Evolutionary conservation across 2,797 vertebrate genomes (phyloP).

Genomic region (Sarcoramphus papa): DNA sequence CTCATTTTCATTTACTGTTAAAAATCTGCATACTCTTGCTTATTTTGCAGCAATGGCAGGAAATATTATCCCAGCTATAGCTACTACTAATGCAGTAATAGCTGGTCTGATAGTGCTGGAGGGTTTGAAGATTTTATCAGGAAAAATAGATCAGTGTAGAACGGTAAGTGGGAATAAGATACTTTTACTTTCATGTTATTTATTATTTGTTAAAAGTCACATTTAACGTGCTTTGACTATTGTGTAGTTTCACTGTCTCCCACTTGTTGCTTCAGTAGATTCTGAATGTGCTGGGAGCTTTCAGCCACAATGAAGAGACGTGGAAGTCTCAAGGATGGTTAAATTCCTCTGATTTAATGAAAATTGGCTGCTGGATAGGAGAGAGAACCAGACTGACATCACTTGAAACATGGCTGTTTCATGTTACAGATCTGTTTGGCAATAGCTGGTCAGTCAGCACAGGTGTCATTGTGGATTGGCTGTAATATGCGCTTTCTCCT

Average conservation of each 20-base stretch:
- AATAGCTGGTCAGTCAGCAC: neutral
- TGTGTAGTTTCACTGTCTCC: neutral
- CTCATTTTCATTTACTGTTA: neutral
- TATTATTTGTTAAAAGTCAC: neutral
- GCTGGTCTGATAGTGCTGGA: slow-evolving; percentile 98
- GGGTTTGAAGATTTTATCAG: slow-evolving; percentile 91
- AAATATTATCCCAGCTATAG: slow-evolving; percentile 98
- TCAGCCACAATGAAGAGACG: neutral
- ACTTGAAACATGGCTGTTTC: neutral
- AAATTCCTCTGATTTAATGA: neutral
- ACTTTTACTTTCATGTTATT: neutral
- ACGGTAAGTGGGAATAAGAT: slow-evolving; percentile 78
- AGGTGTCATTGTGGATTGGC: neutral
- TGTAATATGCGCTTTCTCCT: fast-evolving
- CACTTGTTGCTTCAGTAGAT: neutral
- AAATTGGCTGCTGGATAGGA: neutral
- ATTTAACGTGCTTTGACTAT: neutral
- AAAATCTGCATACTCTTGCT: neutral
- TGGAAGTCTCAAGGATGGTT: neutral
- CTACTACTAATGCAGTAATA: slow-evolving; percentile 97
- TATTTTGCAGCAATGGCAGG: slow-evolving; percentile 91
- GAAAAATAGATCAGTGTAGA: slow-evolving; percentile 91
- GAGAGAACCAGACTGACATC: neutral
- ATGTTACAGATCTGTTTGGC: neutral
- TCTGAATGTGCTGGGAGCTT: neutral